Percentiles rank a stretch among this genome's conserved stretches.
Evolutionary conservation across 2,113 vertebrate genomes (phyloP).

Genomic region (Cryptotis parvus): DNA sequence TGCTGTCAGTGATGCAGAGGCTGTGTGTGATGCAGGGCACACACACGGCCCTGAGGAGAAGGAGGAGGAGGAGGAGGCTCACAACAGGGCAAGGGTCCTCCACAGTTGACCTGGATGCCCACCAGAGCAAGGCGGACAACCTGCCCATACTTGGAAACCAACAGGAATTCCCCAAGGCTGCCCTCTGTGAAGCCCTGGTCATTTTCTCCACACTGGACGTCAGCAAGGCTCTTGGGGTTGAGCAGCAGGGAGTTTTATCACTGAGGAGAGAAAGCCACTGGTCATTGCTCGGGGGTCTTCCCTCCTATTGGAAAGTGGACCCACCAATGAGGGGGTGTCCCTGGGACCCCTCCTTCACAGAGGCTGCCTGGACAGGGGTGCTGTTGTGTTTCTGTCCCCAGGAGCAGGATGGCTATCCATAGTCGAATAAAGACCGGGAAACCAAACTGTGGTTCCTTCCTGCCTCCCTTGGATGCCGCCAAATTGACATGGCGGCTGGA

Average conservation of each 20-base stretch:
- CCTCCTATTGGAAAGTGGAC: not conserved
- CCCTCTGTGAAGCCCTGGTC: not conserved
- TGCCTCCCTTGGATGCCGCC: no score
- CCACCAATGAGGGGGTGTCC: not conserved
- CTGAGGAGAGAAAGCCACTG: not conserved
- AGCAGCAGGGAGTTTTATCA: no score
- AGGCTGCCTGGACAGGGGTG: not conserved
- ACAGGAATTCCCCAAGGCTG: not conserved
- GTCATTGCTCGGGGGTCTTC: not conserved
- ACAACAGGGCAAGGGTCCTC: not conserved
- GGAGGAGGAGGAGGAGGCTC: no score
- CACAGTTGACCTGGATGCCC: not conserved
- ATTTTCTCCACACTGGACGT: constrained; percentile 6
- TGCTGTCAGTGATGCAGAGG: not conserved
- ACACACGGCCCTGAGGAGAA: no score
- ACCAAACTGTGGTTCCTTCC: no score
- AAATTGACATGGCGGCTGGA: no score
- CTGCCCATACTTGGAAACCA: not conserved
- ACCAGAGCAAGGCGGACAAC: not conserved
- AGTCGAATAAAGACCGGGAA: no score
- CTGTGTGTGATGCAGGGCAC: no score
- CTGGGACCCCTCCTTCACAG: not conserved
- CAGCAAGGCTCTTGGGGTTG: not conserved
- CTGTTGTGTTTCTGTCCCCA: not conserved
- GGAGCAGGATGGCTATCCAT: no score